phyloP scores from a whole-genome alignment of 1,140 invertebrate species.

The Chymomyza costata region DNA sequence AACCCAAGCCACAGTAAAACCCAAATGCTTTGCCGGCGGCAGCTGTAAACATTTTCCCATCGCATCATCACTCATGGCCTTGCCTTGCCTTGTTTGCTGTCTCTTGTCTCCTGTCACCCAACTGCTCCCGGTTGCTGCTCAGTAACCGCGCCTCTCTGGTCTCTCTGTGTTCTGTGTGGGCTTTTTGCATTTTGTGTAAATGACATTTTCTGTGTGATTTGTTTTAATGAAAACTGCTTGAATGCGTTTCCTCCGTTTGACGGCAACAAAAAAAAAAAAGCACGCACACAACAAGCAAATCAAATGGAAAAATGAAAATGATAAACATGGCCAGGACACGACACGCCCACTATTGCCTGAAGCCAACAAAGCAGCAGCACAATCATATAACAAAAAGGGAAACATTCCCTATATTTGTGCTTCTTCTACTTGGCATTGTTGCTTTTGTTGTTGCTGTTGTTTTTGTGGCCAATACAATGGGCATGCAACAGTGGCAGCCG shows the following conservation, averaged over 20 bases:
- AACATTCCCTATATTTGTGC: slow-evolving; percentile 33
- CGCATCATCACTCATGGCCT: too few relatives aligned
- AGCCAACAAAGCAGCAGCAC: slow-evolving; percentile 6
- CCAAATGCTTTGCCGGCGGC: too few relatives aligned
- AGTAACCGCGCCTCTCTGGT: too few relatives aligned
- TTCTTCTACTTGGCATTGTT: slow-evolving; percentile 28
- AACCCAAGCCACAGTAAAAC: too few relatives aligned
- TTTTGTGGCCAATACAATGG: slow-evolving; percentile 39
- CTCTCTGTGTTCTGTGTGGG: too few relatives aligned
- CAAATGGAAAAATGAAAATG: too few relatives aligned
- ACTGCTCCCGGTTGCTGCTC: slow-evolving; percentile 34
- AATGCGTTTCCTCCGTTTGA: slow-evolving; percentile 61
- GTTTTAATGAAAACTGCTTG: slow-evolving; percentile 67
- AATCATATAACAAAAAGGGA: slow-evolving; percentile 26
- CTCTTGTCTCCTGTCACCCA: slow-evolving; percentile 16
- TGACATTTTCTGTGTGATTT: slow-evolving; percentile 67
- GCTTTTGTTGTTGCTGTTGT: slow-evolving; percentile 16
- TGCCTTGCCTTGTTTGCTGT: slow-evolving; percentile 6
- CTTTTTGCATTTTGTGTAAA: not conserved
- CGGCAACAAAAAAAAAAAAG: not conserved
- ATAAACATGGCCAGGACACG: too few relatives aligned
- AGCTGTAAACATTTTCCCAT: too few relatives aligned
- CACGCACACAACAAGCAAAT: too few relatives aligned
- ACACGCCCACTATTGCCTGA: too few relatives aligned
- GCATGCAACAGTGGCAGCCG: slow-evolving; percentile 55